Conservation (phyloP, 1,140 invertebrate genomes). For the Drosophila murphyi region DNA sequence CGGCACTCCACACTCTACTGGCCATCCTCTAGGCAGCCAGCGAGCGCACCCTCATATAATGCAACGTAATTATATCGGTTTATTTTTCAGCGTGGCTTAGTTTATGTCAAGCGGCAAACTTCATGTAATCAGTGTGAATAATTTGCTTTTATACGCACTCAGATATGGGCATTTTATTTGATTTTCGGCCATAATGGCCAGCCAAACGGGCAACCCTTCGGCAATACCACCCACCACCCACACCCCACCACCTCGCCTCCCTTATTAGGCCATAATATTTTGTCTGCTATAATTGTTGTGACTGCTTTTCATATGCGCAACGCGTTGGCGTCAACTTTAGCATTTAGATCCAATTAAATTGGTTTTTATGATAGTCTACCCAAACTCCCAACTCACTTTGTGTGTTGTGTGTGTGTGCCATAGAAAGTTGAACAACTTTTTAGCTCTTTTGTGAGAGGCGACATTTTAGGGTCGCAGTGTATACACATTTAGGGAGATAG, state of each 20-base stretch:
- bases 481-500: constrained; percentile 10
- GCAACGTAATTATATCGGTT: constrained; percentile 77
- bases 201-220: constrained; percentile 46
- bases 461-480: constrained; percentile 11
- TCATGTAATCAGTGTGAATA: constrained; percentile 80
- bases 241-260: background rate
- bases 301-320: constrained; percentile 29
- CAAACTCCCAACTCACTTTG: background rate
- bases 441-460: background rate
- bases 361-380: constrained; percentile 56
- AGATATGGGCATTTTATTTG: constrained; percentile 71
- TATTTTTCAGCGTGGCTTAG: constrained; percentile 70
- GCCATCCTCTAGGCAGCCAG: too few species aligned
- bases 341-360: constrained; percentile 80
- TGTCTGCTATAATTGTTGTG: constrained; percentile 62
- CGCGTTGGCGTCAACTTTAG: constrained; percentile 50
- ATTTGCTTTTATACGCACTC: constrained; percentile 63
- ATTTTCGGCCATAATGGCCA: constrained; percentile 26
- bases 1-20: too few species aligned
- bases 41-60: constrained; percentile 40
- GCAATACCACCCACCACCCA: background rate
- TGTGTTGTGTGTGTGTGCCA: constrained; percentile 17
- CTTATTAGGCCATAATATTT: constrained; percentile 35
- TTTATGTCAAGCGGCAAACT: constrained; percentile 70
- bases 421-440: constrained; percentile 23